Evolutionary conservation across 2,797 vertebrate species (phyloP).

Genomic region (Thalassophryne amazonica): DNA sequence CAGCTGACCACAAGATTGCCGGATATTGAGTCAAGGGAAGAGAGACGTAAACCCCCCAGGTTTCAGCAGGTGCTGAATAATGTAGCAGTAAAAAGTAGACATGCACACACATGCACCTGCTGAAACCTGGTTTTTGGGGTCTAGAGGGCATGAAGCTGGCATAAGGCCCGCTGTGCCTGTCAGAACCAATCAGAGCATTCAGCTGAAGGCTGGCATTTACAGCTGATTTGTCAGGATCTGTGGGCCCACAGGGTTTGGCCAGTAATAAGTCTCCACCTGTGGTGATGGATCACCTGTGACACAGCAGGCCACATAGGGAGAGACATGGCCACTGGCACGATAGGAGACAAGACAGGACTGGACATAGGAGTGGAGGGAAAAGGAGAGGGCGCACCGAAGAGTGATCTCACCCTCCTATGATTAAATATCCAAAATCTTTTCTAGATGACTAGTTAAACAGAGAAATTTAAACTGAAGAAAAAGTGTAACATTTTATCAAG

Average conservation of each 20-base stretch:
- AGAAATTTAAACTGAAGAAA: too few species aligned
- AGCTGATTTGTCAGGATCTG: slow-evolving; percentile 71
- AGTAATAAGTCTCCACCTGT: slow-evolving; percentile 77
- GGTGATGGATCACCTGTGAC: slow-evolving; percentile 80
- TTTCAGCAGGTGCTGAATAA: slow-evolving; percentile 61
- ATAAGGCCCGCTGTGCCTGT: slow-evolving; percentile 72
- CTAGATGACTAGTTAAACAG: too few species aligned
- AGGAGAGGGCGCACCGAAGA: background rate
- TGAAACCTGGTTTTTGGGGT: slow-evolving; percentile 58
- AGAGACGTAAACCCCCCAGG: slow-evolving; percentile 43
- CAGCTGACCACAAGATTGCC: slow-evolving; percentile 39
- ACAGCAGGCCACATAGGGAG: slow-evolving; percentile 62
- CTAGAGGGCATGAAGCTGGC: slow-evolving; percentile 67
- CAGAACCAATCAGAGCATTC: slow-evolving; percentile 68
- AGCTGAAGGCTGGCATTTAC: slow-evolving; percentile 74
- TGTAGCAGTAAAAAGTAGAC: slow-evolving; percentile 30
- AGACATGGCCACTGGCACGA: slow-evolving; percentile 60
- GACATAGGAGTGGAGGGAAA: slow-evolving; percentile 36
- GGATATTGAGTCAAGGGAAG: slow-evolving; percentile 18
- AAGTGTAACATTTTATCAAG: too few species aligned
- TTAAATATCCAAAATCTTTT: too few species aligned
- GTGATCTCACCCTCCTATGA: background rate
- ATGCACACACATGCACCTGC: slow-evolving; percentile 33
- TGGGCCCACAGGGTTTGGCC: slow-evolving; percentile 62
- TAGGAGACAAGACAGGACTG: slow-evolving; percentile 56